These are phyloP conservation scores for Neolamprologus kungweensis DNA, from an alignment of 2,113 vertebrate genomes.

Conservation along the genomic window DNA sequence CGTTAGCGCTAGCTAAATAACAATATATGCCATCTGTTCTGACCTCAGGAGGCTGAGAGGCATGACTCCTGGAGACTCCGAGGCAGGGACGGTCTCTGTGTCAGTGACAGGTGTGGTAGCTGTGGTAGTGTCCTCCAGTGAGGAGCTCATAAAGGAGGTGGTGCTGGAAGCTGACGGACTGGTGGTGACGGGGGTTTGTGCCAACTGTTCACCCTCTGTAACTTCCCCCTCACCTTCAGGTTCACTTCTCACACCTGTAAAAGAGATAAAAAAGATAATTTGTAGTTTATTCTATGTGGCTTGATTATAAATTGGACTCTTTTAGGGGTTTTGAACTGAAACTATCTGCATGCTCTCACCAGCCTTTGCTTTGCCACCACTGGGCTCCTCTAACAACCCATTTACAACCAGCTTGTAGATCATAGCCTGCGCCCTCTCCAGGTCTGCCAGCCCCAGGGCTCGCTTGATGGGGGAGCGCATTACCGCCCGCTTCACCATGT, in stretches of 20 bases:
- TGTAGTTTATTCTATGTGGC: neutral
- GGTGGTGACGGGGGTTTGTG: conserved; percentile 93
- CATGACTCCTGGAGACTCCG: conserved; percentile 95
- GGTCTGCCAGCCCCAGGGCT: conserved; percentile 84
- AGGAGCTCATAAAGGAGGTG: conserved; percentile 98
- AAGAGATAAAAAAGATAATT: accelerated
- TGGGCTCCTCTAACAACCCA: conserved; percentile 87
- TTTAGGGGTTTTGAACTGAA: neutral
- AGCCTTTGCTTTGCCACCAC: conserved; percentile 76
- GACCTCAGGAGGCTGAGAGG: conserved; percentile 96
- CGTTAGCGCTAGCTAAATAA: neutral
- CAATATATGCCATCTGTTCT: neutral
- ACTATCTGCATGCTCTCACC: conserved; percentile 55
- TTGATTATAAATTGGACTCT: neutral
- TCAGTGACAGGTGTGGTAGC: conserved; percentile 96
- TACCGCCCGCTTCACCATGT: conserved; percentile 95
- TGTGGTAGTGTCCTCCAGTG: conserved; percentile 94
- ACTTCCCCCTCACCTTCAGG: conserved; percentile 82
- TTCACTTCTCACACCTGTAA: conserved; percentile 71
- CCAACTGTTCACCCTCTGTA: conserved; percentile 79
- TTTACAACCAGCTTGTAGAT: conserved; percentile 94
- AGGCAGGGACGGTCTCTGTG: conserved; percentile 89
- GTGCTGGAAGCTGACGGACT: conserved; percentile 97
- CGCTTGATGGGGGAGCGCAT: conserved; percentile 95
- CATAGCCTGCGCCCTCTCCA: conserved; percentile 93